Evolutionary conservation across 2,888 invertebrate species (phyloP).

Genomic region (Amphipyra berbera): DNA sequence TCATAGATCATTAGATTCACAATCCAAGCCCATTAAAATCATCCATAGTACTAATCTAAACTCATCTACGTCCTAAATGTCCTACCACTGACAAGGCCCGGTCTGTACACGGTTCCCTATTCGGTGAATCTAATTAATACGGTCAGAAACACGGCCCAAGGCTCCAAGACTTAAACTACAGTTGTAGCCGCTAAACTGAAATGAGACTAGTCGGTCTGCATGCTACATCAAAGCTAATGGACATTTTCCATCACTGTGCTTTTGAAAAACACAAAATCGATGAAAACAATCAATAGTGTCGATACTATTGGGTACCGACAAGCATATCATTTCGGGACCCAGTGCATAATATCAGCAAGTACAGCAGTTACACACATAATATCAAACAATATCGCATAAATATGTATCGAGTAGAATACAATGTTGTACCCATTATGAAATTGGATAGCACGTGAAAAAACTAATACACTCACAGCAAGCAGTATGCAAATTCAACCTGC

Average conservation of each 20-base stretch:
- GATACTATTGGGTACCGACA: too few species aligned
- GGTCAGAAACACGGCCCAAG: slow-evolving; percentile 32
- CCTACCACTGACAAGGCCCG: slow-evolving; percentile 23
- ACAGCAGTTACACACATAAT: too few species aligned
- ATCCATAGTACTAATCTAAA: slow-evolving; percentile 4
- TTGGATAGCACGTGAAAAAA: too few species aligned
- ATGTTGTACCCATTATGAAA: too few species aligned
- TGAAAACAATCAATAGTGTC: too few species aligned
- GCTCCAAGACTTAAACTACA: slow-evolving; percentile 25
- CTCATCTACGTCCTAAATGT: slow-evolving; percentile 24
- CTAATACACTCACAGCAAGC: too few species aligned
- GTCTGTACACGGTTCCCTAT: slow-evolving; percentile 40
- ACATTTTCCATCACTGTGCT: background rate
- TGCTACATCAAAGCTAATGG: slow-evolving; percentile 9
- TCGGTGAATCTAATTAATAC: slow-evolving; percentile 47
- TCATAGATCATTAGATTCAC: background rate
- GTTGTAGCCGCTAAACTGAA: slow-evolving; percentile 18
- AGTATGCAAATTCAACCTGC: too few species aligned
- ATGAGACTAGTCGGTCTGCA: background rate
- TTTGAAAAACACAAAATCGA: too few species aligned
- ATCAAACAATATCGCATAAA: too few species aligned
- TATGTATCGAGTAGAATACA: too few species aligned
- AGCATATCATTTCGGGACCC: too few species aligned
- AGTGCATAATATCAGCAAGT: too few species aligned
- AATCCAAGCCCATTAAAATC: slow-evolving; percentile 12